A percentile compares a stretch with the other conserved stretches of the same genome.
phyloP scores from a whole-genome alignment of 2,888 invertebrate genomes.

The Clostera curtula region DNA sequence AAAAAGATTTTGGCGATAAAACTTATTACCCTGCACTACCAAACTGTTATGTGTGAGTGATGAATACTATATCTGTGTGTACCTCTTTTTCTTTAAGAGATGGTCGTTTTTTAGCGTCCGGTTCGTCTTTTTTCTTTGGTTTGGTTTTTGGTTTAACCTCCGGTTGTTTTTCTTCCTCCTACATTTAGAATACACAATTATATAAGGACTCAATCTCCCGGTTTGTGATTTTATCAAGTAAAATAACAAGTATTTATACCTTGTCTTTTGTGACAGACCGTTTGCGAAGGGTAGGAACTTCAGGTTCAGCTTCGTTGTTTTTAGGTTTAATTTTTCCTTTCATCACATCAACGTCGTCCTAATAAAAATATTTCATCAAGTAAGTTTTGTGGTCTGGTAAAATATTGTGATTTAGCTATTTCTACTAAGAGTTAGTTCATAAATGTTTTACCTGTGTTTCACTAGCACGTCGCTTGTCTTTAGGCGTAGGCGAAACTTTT shows the following conservation, averaged over 20 bases:
- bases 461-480: constrained; percentile 56
- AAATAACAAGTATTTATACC: constrained; percentile 30
- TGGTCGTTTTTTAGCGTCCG: constrained; percentile 56
- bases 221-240: neutral
- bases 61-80: constrained; percentile 17
- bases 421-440: constrained; percentile 1
- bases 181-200: constrained; percentile 18
- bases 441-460: constrained; percentile 49
- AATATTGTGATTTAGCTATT: neutral
- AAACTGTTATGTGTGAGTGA: constrained; percentile 29
- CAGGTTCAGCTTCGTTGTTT: constrained; percentile 58
- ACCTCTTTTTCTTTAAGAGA: constrained; percentile 68
- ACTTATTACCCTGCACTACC: constrained; percentile 21
- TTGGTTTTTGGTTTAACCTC: constrained; percentile 66
- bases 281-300: constrained; percentile 57
- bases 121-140: constrained; percentile 52
- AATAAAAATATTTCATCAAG: constrained; percentile 24
- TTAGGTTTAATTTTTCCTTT: constrained; percentile 67
- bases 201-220: neutral
- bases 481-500: constrained; percentile 61
- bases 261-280: constrained; percentile 60
- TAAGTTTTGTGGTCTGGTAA: neutral
- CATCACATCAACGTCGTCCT: constrained; percentile 64
- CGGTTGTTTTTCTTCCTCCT: constrained; percentile 62
- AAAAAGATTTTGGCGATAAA: constrained; percentile 14